phyloP scores from a whole-genome alignment of 2,113 vertebrate genomes.

The Eira barbara region DNA sequence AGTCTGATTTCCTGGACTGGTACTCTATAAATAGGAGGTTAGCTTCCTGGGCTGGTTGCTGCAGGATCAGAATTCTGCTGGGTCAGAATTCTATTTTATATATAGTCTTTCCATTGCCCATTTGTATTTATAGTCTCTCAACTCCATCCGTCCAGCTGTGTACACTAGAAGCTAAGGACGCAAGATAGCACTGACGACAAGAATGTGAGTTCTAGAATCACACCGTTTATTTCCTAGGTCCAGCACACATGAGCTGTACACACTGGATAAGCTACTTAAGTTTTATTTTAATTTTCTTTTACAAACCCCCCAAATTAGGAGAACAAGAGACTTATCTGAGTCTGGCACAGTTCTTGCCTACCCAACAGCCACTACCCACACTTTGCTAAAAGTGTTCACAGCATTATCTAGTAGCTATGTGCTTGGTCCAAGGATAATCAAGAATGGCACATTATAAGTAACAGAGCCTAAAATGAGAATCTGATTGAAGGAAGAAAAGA shows the following conservation, averaged over 20 bases:
- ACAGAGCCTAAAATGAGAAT: neutral
- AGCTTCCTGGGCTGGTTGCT: neutral
- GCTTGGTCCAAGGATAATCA: neutral
- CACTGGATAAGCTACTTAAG: neutral
- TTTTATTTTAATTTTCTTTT: neutral
- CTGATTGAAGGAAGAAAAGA: neutral
- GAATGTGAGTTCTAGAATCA: neutral
- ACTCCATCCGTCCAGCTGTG: neutral
- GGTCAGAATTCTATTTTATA: neutral
- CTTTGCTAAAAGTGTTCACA: neutral
- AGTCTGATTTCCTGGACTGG: neutral
- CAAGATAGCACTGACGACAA: neutral
- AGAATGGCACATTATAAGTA: neutral
- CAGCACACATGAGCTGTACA: neutral
- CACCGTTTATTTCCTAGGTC: neutral
- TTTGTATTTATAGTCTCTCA: neutral
- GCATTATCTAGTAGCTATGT: neutral
- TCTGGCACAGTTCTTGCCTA: neutral
- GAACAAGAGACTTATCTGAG: neutral
- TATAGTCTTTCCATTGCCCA: neutral
- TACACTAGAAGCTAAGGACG: neutral
- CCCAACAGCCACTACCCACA: neutral
- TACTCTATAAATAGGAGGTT: neutral
- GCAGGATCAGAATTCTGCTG: neutral
- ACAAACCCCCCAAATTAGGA: neutral